A percentile compares a stretch with the other conserved stretches of the same genome.
These are phyloP conservation scores for Caenorhabditis macrosperma DNA, from an alignment of 2,888 invertebrate genomes.

Conservation along the genomic window DNA sequence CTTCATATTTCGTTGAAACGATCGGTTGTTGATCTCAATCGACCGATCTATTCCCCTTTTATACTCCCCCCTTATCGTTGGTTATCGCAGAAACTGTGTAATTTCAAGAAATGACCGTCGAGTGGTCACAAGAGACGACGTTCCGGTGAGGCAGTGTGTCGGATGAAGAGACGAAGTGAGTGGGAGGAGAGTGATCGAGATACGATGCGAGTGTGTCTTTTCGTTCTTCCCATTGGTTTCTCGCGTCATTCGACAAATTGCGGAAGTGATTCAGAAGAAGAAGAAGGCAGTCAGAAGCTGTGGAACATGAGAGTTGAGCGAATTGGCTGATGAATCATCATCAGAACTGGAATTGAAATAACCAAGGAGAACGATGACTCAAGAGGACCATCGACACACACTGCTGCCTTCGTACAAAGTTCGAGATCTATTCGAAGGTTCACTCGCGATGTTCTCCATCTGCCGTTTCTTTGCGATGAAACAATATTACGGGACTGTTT, in stretches of 20 bases:
- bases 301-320: slow-evolving; percentile 21
- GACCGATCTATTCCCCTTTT: slow-evolving; percentile 12
- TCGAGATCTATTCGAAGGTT: too few species aligned
- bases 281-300: slow-evolving; percentile 27
- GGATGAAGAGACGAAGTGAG: slow-evolving; percentile 3
- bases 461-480: too few species aligned
- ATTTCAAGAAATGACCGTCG: slow-evolving; percentile 30
- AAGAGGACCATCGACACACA: background rate
- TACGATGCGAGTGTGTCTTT: slow-evolving; percentile 24
- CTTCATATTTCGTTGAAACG: slow-evolving; percentile 31
- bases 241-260: slow-evolving; percentile 49
- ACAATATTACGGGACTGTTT: too few species aligned
- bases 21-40: background rate
- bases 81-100: slow-evolving; percentile 47
- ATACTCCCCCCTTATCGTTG: slow-evolving; percentile 19
- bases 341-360: slow-evolving; percentile 9
- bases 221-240: slow-evolving; percentile 24
- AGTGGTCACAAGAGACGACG: slow-evolving; percentile 36
- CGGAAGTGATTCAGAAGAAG: slow-evolving; percentile 55
- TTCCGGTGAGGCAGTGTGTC: slow-evolving; percentile 4
- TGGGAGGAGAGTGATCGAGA: background rate
- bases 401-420: background rate
- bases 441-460: too few species aligned
- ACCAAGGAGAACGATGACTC: too few species aligned
- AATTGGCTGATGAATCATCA: slow-evolving; percentile 36